Percentiles rank a stretch among this genome's conserved stretches.
phyloP scores from a whole-genome alignment of 2,888 invertebrate genomes.

The Tenthredo distinguenda region DNA sequence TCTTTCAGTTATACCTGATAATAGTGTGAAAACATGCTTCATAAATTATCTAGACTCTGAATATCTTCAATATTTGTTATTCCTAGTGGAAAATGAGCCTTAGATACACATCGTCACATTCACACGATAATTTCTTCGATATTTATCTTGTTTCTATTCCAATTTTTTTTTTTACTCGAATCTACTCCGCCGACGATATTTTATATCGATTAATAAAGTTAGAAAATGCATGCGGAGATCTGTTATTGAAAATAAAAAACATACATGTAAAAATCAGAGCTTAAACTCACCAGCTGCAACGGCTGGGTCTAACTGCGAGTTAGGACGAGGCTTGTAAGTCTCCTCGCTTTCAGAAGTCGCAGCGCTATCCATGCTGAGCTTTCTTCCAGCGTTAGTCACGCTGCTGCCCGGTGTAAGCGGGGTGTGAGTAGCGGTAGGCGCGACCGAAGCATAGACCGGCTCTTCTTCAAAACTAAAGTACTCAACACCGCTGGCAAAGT shows the following conservation, averaged over 20 bases:
- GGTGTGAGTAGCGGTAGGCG: conserved; percentile 62
- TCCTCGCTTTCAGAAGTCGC: conserved; percentile 73
- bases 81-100: not conserved
- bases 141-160: no score
- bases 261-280: not conserved
- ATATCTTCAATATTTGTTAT: not conserved
- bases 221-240: not conserved
- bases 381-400: conserved; percentile 63
- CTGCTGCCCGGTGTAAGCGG: conserved; percentile 54
- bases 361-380: conserved; percentile 69
- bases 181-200: not conserved
- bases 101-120: not conserved
- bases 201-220: not conserved
- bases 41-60: not conserved
- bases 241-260: not conserved
- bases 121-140: not conserved
- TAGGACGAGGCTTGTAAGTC: conserved; percentile 67
- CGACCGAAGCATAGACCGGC: conserved; percentile 60
- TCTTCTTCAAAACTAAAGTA: conserved; percentile 75
- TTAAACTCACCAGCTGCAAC: conserved; percentile 63
- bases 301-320: conserved; percentile 63
- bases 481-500: conserved; percentile 70
- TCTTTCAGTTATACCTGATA: not conserved
- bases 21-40: not conserved
- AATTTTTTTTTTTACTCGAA: not conserved